Evolutionary conservation across 1,140 invertebrate genomes (phyloP), one percentile per base, ranked within the genome.

Genomic region (Glossosoma conforme): DNA sequence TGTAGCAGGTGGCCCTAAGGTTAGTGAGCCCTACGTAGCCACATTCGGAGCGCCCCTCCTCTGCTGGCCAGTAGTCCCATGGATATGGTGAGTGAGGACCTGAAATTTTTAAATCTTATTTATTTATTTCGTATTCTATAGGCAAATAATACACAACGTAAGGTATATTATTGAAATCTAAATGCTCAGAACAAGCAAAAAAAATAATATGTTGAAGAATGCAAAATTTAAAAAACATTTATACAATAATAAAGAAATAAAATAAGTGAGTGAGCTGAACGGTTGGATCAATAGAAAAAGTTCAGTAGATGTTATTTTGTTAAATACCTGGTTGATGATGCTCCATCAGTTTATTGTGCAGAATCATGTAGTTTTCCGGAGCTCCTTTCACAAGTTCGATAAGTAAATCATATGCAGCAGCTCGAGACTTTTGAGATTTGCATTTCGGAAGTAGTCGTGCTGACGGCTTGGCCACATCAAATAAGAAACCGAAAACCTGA

Each of bases 31-130:
- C 94, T 1, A 95, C 92, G 69, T 93, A 96, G 3, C 93, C 93
- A 69, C 91, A 95, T 61, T 93, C 90, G 0, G 92, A 89, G 2
- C 93, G 73, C 0, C 91, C 91, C 66, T 96, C 93, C 62, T 97
- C 93, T 52, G 93, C 87, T 1, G 93, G 93, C 93, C 93, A 96
- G 68, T 96, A 94, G 67, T 97, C 93, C 93, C 93, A 96, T 0
- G 91, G 89, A 72, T 96, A 93, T 0, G 89, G 83, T 2, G 85
- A 83, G 62, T 89, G 84, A 0, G 85, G 82, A 32, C 89, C 86
- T 84, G 21, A 1, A 33, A 15, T 30, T 30, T 30, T 9, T 30
- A 30, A 30, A 30, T 30, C n/a, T 30, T 9, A 30, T 14, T n/a
- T n/a, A n/a, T n/a, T n/a, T n/a, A n/a, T n/a, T n/a, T n/a, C n/a